A percentile compares a stretch with the other conserved stretches of the same genome.
These are phyloP conservation scores for Platyura marginata DNA, from an alignment of 1,140 invertebrate genomes.

Conservation along the genomic window DNA sequence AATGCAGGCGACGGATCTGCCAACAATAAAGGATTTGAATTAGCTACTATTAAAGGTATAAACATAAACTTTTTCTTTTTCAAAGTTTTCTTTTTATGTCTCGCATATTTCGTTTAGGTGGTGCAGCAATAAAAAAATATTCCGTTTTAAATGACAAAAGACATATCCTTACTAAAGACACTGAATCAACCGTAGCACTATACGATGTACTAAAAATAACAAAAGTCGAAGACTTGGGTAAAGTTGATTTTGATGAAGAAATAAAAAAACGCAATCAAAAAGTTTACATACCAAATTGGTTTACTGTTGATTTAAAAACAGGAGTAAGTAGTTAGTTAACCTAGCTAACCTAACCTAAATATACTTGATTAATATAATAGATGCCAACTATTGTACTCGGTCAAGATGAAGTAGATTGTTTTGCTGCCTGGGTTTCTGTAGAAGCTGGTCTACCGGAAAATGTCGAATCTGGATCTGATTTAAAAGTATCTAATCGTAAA, in stretches of 20 bases:
- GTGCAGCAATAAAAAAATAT: conserved; percentile 82
- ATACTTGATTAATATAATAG: conserved; percentile 27
- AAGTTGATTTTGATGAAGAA: conserved; percentile 88
- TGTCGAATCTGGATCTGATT: conserved; percentile 60
- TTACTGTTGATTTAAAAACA: conserved; percentile 96
- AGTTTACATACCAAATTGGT: conserved; percentile 98
- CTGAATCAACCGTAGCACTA: conserved; percentile 83
- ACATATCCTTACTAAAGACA: conserved; percentile 93
- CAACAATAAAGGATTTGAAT: conserved; percentile 11
- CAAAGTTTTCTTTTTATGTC: background rate
- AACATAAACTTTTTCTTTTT: background rate
- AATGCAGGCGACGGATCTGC: conserved; percentile 8
- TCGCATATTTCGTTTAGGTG: conserved; percentile 47
- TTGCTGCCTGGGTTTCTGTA: conserved; percentile 95
- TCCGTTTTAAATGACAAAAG: conserved; percentile 91
- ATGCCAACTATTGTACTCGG: conserved; percentile 94
- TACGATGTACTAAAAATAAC: conserved; percentile 92
- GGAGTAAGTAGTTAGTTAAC: conserved; percentile 73
- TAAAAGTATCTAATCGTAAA: conserved; percentile 35
- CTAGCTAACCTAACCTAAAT: background rate
- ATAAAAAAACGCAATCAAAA: conserved; percentile 82
- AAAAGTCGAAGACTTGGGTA: conserved; percentile 83
- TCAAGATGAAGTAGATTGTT: conserved; percentile 94
- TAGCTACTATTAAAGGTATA: conserved; percentile 17
- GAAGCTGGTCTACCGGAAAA: conserved; percentile 63